Evolutionary conservation across 2,888 invertebrate genomes (phyloP), one percentile per base, ranked within the genome.

Genomic region (Troides helena): DNA sequence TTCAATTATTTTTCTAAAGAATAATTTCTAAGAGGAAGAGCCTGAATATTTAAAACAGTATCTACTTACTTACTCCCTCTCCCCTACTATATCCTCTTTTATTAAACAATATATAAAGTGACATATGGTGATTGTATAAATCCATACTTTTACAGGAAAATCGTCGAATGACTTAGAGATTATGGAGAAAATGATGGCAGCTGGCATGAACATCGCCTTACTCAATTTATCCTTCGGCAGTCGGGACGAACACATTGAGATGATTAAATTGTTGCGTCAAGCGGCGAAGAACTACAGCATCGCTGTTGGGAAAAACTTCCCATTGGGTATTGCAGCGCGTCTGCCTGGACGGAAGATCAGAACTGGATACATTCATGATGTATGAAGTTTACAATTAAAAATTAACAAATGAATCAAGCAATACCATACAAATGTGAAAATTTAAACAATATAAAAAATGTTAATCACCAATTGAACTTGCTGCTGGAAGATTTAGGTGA

Each of bases 301-400:
- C 23, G 93, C 90, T 65, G 87, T 94, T 72, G 95, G 95, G 0
- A 93, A 94, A 70, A 91, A 90, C 64, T 94, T 93, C 77, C 96
- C 97, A 0, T 89, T 98, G n/a, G 97, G 96, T 2, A 96, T 99
- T 76, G 98, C 97, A 56, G 89, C 97, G 53, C 96, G 96, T 76
- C 95, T 98, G 0, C 95, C 96, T 77, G 98, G 98, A 3, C 96
- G 97, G 0, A 98, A 98, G 87, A 98, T 99, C 74, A 94, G 97
- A 77, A 98, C 97, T 30, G 98, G 98, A 50, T 91, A 95, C 25
- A 92, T 98, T 73, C 95, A 95, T 82, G 96, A 96, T 66, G 97
- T 97, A 91, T 84, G 94, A 88, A 46, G 14, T 17, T 46, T 14
- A 12, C 14, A 46, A 12, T 46, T 14, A 46, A 46, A 12, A 3